Evolutionary conservation across 2,888 invertebrate genomes (phyloP), one percentile per base, ranked within the genome.

Genomic region (Idaea straminata): DNA sequence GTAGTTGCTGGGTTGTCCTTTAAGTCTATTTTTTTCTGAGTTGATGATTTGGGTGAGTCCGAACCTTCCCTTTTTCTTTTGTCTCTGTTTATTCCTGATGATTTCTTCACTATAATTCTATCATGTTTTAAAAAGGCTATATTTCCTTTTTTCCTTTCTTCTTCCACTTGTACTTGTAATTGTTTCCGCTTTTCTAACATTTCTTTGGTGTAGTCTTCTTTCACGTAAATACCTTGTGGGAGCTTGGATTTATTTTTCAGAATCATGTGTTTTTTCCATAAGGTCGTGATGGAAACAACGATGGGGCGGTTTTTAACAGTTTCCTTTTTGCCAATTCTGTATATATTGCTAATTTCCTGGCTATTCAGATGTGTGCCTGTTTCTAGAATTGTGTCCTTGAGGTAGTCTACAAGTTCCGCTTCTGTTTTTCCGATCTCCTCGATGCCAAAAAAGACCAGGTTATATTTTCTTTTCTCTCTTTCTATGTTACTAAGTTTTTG

Each of bases 391-490:
- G n/a, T 59, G 15, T 59, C 59, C 13, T 16, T 63, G 1, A 63
- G 3, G 15, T 35, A 5, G 5, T 63, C 63, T 5, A 59, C 35
- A n/a, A 63, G 35, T 57, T 58, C 35, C 15, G 34, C 4, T 63
- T 59, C 63, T 35, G 35, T 36, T 34, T 62, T 57, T 61, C 15
- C 35, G 13, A 25, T 60, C 15, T 65, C 65, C 5, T 65, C 58
- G 4, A 67, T 57, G 5, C 67, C 67, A 15, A 65, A 65, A n/a
- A 67, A 61, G 5, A 67, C 57, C 5, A 67, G 15, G 25, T 67
- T 67, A 35, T 67, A 59, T 47, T 57, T 67, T n/a, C 64, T 35
- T 25, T 64, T 67, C 25, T 63, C 67, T 36, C 16, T 61, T 59
- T 67, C 63, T 25, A 63, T 13, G 3, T 10, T 16, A 10, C 15